Percentiles rank a stretch among this genome's conserved stretches.
phyloP scores from a whole-genome alignment of 2,797 vertebrate genomes.

The Emydoidea blandingii region DNA sequence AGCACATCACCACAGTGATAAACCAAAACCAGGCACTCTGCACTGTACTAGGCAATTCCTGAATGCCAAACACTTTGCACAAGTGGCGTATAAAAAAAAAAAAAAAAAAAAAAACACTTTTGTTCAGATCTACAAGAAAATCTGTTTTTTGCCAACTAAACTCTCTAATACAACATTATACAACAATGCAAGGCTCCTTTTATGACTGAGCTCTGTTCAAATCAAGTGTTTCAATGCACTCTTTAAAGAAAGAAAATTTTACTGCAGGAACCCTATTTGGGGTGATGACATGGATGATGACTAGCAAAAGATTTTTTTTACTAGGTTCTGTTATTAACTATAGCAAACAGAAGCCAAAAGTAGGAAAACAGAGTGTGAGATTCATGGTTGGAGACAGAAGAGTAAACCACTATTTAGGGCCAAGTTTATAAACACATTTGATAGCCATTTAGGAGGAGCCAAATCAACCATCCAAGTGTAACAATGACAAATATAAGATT shows the following conservation, averaged over 20 bases:
- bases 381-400: background rate
- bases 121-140: background rate
- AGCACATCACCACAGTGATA: background rate
- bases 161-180: accelerated
- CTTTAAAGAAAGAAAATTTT: background rate
- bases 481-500: background rate
- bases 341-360: background rate
- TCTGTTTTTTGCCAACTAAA: background rate
- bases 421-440: background rate
- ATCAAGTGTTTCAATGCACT: accelerated
- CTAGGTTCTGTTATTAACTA: background rate
- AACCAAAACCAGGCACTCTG: background rate
- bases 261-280: background rate
- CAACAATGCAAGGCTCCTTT: background rate
- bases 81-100: background rate
- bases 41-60: background rate
- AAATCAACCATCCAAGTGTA: too few relatives aligned
- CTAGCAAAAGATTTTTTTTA: background rate
- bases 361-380: accelerated
- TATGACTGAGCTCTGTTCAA: background rate
- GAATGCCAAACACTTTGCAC: background rate
- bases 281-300: background rate
- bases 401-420: background rate
- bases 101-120: background rate
- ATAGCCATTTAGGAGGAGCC: background rate